Conservation (phyloP, 2,113 vertebrate genomes). For the Glareola pratincola region DNA sequence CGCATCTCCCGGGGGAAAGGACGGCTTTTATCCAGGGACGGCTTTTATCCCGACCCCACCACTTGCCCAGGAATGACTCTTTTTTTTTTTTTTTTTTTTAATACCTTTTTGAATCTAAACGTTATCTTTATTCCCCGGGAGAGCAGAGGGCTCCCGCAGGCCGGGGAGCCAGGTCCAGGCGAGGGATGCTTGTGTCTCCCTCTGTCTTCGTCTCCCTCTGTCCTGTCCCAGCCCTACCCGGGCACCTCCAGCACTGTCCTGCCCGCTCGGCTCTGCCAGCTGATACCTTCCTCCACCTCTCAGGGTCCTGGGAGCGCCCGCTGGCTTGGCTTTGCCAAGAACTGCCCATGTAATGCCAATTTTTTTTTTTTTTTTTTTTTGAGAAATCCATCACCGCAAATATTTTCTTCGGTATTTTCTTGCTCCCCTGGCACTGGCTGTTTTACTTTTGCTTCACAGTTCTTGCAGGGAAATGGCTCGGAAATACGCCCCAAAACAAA, state of each 20-base stretch:
- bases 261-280: fast-evolving
- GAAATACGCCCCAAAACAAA: background rate
- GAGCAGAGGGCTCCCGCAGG: background rate
- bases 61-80: background rate
- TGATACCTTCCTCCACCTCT: background rate
- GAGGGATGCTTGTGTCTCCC: background rate
- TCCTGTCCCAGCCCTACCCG: fast-evolving
- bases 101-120: background rate
- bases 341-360: background rate
- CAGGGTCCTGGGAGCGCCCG: background rate
- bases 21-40: background rate
- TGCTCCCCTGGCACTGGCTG: background rate
- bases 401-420: background rate
- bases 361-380: background rate
- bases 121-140: background rate
- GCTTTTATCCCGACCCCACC: background rate
- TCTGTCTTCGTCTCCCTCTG: background rate
- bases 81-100: background rate
- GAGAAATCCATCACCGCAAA: background rate
- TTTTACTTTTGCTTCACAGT: background rate
- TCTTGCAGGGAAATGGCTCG: background rate
- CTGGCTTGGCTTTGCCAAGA: background rate
- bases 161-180: fast-evolving
- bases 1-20: fast-evolving
- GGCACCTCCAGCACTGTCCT: fast-evolving